phyloP scores from a whole-genome alignment of 2,113 vertebrate genomes.

The Sebastes schlegelii region DNA sequence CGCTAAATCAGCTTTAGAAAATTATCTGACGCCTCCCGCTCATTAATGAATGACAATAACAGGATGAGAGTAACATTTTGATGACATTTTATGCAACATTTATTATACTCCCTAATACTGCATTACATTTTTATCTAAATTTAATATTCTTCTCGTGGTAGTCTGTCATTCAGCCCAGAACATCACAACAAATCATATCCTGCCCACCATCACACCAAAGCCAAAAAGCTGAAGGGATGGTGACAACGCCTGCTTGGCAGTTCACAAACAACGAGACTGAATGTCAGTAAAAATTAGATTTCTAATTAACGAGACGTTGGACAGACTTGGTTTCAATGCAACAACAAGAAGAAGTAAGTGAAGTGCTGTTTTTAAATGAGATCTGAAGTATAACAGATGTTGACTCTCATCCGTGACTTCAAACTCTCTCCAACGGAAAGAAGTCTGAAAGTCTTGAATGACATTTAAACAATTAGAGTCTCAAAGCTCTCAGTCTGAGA shows the following conservation, averaged over 20 bases:
- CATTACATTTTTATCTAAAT: neutral
- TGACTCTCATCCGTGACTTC: conserved; percentile 14
- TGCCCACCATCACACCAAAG: neutral
- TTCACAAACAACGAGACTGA: conserved; percentile 7
- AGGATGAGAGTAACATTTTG: neutral
- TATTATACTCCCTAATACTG: neutral
- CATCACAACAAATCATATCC: conserved; percentile 3
- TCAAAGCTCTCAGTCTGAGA: neutral
- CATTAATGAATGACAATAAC: neutral
- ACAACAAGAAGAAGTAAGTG: neutral
- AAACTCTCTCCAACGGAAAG: conserved; percentile 1
- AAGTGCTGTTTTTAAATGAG: conserved; percentile 5
- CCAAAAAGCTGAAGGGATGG: neutral
- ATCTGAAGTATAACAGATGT: conserved; percentile 19
- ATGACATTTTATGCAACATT: neutral
- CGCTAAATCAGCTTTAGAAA: conserved; percentile 10
- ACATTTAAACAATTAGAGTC: neutral
- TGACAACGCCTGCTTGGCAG: neutral
- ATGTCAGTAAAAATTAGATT: conserved; percentile 12
- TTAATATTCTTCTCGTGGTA: neutral
- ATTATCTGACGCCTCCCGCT: neutral
- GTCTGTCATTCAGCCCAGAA: neutral
- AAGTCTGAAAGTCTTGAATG: neutral
- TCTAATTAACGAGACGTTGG: conserved; percentile 8
- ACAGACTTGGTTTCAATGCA: neutral